Evolutionary conservation across 2,888 invertebrate species (phyloP), one percentile per base, ranked within the genome.

Genomic region (Amorpha juglandis): DNA sequence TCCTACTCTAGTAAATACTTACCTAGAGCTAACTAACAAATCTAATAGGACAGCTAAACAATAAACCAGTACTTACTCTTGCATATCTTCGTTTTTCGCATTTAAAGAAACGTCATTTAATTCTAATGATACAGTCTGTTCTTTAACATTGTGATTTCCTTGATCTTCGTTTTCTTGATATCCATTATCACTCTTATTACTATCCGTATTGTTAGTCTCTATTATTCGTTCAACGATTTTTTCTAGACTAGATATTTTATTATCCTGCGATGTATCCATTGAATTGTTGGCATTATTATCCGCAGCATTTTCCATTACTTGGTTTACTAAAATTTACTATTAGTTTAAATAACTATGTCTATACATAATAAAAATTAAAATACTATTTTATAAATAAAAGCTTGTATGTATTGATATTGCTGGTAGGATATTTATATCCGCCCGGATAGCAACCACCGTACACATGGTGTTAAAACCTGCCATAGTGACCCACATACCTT

Each of bases 171-270:
- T 9, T 19, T 62, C 9, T 33, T 27, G n/a, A 52, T 71, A 51
- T 64, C 67, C 52, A 4, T 62, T 64, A 63, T 68, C 66, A 45
- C 70, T 47, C 35, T 67, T 67, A 35, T 62, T 50, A 67, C 68
- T 65, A 63, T 71, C 73, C 38, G 63, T 65, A 19, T 65, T 64
- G 48, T 72, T 70, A 52, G 66, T 68, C 64, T 84, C 79, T 55
- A 92, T 81, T 6, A 88, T 86, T 78, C 86, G 87, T 62, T 89
- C 90, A 12, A 90, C 88, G 1, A 91, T 80, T 68, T 87, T 82
- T 73, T 89, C 85, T 69, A 92, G 71, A 66, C 82, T 82, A 8
- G 84, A 71, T 62, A 82, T 69, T 71, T 81, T 84, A 19, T 86
- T 83, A 65, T 86, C 83, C 9, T 42, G 42, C 11, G 38, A 42